A percentile compares a stretch with the other conserved stretches of the same genome.
phyloP scores from a whole-genome alignment of 2,113 vertebrate species.

The Fukomys damarensis region DNA sequence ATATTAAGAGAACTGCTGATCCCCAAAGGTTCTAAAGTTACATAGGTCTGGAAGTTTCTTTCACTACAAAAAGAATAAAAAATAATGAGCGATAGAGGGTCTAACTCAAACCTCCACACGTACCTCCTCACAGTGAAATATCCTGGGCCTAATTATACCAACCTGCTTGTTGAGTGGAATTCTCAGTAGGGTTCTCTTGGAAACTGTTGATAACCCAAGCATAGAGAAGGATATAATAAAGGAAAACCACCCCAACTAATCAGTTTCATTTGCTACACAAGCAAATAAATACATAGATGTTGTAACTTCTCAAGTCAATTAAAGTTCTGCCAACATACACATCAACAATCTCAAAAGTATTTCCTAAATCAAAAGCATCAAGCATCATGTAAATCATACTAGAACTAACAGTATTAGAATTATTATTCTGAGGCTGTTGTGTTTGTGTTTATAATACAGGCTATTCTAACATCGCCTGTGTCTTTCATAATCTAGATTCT shows the following conservation, averaged over 20 bases:
- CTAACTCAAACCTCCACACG: background rate
- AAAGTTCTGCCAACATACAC: background rate
- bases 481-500: conserved; percentile 52
- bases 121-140: background rate
- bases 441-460: background rate
- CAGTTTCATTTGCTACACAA: background rate
- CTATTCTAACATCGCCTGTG: background rate
- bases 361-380: conserved; percentile 24
- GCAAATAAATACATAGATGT: conserved; percentile 29
- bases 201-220: conserved; percentile 7
- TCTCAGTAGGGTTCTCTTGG: conserved; percentile 48
- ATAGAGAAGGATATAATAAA: background rate
- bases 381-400: background rate
- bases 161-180: background rate
- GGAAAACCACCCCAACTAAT: background rate
- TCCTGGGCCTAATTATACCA: conserved; percentile 46
- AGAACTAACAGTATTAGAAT: background rate
- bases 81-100: background rate
- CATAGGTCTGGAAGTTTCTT: background rate
- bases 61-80: background rate
- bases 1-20: background rate
- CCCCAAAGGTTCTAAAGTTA: background rate
- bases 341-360: conserved; percentile 25
- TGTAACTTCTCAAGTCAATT: conserved; percentile 40
- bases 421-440: background rate